Base-by-base conservation (phyloP, 2,888 invertebrate genomes). In the Creontiades dilutus region DNA sequence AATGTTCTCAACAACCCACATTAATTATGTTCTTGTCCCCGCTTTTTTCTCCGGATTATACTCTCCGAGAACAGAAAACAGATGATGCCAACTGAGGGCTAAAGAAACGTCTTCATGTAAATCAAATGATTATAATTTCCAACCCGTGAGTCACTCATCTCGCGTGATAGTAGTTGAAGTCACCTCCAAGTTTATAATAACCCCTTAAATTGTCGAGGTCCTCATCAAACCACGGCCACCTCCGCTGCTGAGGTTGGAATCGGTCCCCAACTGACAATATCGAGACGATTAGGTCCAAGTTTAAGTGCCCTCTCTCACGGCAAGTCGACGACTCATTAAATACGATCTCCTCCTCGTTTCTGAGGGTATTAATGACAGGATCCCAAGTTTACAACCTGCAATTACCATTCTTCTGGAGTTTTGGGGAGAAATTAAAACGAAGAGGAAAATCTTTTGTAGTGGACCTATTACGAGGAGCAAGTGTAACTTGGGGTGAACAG, bases 291-390 rank as follows among this genome's bases (percentile, higher is more conserved):
- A 82, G 9, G 46, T 82, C 47, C 80, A 23, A 47, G 48, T 48
- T 82, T n/a, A 82, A 37, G 37, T 82, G 82, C 82, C 47, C n/a
- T 48, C 23, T 16, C 82, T 82, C 82, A 82, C 82, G 82, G 52
- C 46, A 82, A 82, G 52, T 47, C 82, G 16, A 13, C 47, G 52
- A 52, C 82, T 37, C 37, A 82, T 82, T 48, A 80, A 52, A 80
- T 80, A 82, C 52, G 52, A 48, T 2, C 37, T 7, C 37, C 37
- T 7, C n/a, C n/a, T n/a, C n/a, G 27, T 48, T 5, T 52, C 48
- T 82, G 23, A n/a, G 82, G 52, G 52, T 52, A 82, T 48, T 82
- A 82, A 82, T 82, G 47, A 19, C 48, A 46, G 82, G 48, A 37
- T 37, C 19, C 46, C 27, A 4, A n/a, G 48, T 82, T 47, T 82